Evolutionary conservation across 2,113 vertebrate genomes (phyloP).

Genomic region (Mirounga angustirostris): DNA sequence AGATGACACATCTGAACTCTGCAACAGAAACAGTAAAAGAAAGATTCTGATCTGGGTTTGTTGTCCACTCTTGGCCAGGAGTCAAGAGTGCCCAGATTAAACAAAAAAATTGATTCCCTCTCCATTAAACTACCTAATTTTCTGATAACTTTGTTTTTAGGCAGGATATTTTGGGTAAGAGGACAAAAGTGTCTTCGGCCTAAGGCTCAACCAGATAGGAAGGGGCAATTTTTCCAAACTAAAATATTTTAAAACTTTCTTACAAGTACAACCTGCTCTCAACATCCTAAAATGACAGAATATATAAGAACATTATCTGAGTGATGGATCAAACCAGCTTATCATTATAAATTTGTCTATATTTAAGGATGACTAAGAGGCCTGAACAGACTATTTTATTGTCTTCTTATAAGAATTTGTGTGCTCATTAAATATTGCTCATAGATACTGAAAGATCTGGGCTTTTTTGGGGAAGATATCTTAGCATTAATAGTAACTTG

Average conservation of each 20-base stretch:
- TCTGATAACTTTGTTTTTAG: not conserved
- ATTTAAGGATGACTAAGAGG: not conserved
- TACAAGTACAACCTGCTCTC: not conserved
- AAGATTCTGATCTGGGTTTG: not conserved
- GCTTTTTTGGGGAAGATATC: not conserved
- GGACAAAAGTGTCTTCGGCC: not conserved
- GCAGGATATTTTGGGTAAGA: not conserved
- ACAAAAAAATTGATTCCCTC: no score
- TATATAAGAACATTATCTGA: not conserved
- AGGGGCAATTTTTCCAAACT: not conserved
- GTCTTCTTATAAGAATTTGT: not conserved
- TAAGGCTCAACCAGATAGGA: not conserved
- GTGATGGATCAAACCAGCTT: not conserved
- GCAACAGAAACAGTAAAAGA: not conserved
- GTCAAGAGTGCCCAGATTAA: not conserved
- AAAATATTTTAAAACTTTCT: constrained; percentile 38
- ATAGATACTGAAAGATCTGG: not conserved
- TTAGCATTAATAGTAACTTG: not conserved
- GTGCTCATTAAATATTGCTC: not conserved
- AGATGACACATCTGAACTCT: not conserved
- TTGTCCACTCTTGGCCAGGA: not conserved
- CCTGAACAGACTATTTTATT: not conserved
- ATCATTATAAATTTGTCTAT: not conserved
- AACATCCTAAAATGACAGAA: not conserved
- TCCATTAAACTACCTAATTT: not conserved